A percentile compares a stretch with the other conserved stretches of the same genome.
phyloP scores from a whole-genome alignment of 2,113 vertebrate species.

The Catharus minimus region DNA sequence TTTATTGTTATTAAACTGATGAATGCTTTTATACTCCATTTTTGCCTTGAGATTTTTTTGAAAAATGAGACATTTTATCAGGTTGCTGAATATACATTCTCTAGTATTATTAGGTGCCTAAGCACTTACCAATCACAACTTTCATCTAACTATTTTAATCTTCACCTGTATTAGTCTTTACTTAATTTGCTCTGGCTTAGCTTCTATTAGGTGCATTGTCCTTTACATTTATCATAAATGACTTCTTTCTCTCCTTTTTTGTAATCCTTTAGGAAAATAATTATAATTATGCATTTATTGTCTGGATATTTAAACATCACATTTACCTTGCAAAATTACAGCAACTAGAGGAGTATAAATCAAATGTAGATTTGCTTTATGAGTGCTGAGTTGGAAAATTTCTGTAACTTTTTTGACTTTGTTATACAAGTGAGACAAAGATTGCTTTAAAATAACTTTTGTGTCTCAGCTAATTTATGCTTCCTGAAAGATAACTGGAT shows the following conservation, averaged over 20 bases:
- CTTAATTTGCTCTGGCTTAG: background rate
- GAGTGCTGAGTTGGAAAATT: constrained; percentile 23
- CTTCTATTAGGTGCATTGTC: background rate
- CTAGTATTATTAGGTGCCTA: background rate
- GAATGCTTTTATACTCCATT: background rate
- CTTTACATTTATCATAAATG: background rate
- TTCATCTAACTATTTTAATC: background rate
- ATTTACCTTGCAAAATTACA: constrained; percentile 15
- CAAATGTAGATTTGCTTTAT: background rate
- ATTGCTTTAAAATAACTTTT: constrained; percentile 25
- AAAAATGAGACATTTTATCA: background rate
- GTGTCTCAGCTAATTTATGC: background rate
- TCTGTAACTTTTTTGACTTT: background rate
- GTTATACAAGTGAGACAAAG: constrained; percentile 15
- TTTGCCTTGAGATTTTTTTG: background rate
- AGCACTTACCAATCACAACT: background rate
- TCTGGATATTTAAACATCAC: constrained; percentile 20
- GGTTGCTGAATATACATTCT: background rate
- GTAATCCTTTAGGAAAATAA: background rate
- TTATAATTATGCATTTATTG: constrained; percentile 9
- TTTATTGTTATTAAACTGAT: background rate
- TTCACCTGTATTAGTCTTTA: background rate
- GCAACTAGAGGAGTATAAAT: constrained; percentile 9
- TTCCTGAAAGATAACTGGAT: background rate
- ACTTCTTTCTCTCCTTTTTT: background rate